Base-by-base conservation (phyloP, 2,888 invertebrate species). In the Sceliomorpha sp. region DNA sequence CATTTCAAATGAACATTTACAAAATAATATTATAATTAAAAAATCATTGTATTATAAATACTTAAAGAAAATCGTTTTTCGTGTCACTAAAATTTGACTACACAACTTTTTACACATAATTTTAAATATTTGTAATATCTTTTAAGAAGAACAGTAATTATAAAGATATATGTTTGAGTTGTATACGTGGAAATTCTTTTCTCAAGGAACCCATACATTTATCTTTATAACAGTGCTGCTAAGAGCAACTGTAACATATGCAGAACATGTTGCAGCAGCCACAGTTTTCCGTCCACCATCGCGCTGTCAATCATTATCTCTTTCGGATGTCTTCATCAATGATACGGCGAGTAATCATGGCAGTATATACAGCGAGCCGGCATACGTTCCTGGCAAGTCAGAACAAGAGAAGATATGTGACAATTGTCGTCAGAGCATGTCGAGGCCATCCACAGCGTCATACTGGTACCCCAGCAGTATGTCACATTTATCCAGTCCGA, bases 341-440 rank as follows among this genome's bases (percentile, higher is more conserved):
- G 91, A 91, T 50, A 91, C 92, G 74, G 92, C 92, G 70, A 92
- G 91, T 81, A 92, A 92, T 74, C 94, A 94, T 69, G 94, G 94
- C 74, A 96, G 96, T 81, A 95, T 96, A 68, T 96, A 95, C 86
- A 95, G 95, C 85, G 96, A 96, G 86, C 96, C 96, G 0, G 94
- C 95, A 3, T 96, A 96, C 81, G 88, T 89, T 75, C 83, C 84
- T 2, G 82, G 82, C 24, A 87, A 85, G 31, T 79, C 77, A 44
- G 91, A 91, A 20, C 92, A 93, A 87, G 93, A 93, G 79, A 93
- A 93, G 89, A 93, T 93, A 82, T 94, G 94, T 89, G 93, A 94
- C 89, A 93, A 93, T 84, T 94, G 94, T 80, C 92, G 93, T 83
- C 90, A 93, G 76, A 92, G 91, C 74, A 92, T 93, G 91, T 91